These are phyloP conservation scores for Gymnogyps californianus DNA, from an alignment of 2,113 vertebrate species.

Conservation along the genomic window DNA sequence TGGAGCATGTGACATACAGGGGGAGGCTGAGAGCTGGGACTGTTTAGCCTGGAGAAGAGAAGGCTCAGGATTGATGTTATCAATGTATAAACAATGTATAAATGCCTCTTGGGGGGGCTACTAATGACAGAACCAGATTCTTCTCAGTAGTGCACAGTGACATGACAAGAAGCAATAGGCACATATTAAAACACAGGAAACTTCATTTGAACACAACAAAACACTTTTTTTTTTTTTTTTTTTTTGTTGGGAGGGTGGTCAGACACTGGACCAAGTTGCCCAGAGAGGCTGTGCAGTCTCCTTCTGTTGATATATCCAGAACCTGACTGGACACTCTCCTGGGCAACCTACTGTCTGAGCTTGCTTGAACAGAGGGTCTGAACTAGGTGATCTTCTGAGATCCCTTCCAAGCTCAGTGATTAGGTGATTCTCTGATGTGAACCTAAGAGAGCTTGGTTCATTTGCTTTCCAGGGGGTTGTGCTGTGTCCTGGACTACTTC, in stretches of 20 bases:
- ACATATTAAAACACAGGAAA: background rate
- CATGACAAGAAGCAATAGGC: background rate
- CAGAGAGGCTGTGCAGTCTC: background rate
- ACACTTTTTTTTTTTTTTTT: background rate
- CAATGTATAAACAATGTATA: background rate
- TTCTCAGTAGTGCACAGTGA: background rate
- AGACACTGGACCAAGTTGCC: no score
- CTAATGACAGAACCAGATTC: background rate
- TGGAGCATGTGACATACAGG: background rate
- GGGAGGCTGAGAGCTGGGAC: background rate
- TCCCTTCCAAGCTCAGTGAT: background rate
- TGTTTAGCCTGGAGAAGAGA: background rate
- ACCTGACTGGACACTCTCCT: background rate
- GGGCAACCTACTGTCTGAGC: background rate
- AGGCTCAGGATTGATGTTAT: background rate
- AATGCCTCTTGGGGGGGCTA: background rate
- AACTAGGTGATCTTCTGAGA: background rate
- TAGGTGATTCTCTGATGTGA: background rate
- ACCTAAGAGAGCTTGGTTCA: background rate
- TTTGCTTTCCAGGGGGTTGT: background rate
- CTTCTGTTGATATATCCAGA: background rate
- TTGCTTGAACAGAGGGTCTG: background rate
- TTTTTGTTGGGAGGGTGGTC: background rate
- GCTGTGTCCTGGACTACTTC: background rate
- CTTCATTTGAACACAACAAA: background rate